phyloP scores from a whole-genome alignment of 2,113 vertebrate species.

The Chinchilla lanigera region DNA sequence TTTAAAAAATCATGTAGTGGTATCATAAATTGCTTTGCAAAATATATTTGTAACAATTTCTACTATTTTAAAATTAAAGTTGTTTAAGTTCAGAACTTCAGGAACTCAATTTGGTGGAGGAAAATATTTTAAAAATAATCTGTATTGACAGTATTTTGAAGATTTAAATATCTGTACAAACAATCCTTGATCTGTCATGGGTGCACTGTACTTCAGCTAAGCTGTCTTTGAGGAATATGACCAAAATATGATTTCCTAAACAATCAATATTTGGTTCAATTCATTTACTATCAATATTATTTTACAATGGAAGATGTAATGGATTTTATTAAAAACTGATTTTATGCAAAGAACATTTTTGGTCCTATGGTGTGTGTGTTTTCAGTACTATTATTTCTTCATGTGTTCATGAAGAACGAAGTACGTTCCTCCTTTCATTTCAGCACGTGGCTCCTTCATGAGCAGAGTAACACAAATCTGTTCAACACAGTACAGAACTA shows the following conservation, averaged over 20 bases:
- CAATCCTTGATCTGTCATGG: background rate
- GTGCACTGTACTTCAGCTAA: background rate
- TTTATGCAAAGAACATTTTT: conserved; percentile 10
- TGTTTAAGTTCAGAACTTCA: conserved; percentile 11
- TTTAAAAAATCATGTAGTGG: background rate
- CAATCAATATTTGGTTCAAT: conserved; percentile 22
- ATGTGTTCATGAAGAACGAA: conserved; percentile 3
- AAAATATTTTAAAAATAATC: conserved; percentile 7
- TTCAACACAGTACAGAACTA: background rate
- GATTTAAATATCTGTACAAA: background rate
- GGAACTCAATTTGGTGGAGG: background rate
- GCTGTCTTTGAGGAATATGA: conserved; percentile 12
- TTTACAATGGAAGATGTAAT: background rate
- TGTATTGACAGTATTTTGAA: background rate
- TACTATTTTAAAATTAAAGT: conserved; percentile 14
- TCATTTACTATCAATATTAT: conserved; percentile 38
- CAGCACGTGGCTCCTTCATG: background rate
- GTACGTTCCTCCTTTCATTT: conserved; percentile 33
- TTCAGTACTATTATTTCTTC: conserved; percentile 7
- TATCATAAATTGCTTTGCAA: background rate
- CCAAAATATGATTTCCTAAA: conserved; percentile 46
- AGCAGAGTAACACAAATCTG: background rate
- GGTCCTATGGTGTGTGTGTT: background rate
- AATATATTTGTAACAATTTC: background rate
- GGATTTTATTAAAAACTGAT: conserved; percentile 48